These are phyloP conservation scores for Pogonocichla stellata DNA, from an alignment of 2,113 vertebrate genomes.

Conservation along the genomic window DNA sequence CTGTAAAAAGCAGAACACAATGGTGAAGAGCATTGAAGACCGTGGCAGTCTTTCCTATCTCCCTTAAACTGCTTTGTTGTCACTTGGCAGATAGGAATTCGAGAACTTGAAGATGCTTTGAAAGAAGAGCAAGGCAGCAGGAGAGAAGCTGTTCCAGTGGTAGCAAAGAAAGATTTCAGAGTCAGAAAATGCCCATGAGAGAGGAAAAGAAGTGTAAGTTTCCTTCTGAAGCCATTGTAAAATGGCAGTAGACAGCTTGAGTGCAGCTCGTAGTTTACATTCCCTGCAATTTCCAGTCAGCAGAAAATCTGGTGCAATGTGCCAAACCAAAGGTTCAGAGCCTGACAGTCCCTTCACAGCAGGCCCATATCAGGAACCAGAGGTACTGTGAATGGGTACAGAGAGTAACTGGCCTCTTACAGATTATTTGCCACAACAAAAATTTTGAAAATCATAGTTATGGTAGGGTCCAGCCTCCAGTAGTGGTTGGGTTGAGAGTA, in stretches of 20 bases:
- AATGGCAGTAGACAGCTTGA: neutral
- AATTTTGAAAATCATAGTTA: neutral
- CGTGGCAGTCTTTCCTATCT: neutral
- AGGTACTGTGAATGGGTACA: too few species aligned
- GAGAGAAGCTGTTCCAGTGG: constrained; percentile 69
- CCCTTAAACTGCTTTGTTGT: constrained; percentile 32
- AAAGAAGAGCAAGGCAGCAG: constrained; percentile 75
- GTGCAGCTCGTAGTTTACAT: neutral
- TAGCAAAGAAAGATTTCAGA: constrained; percentile 76
- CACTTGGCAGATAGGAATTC: constrained; percentile 75
- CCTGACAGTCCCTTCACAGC: neutral
- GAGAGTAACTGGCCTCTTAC: neutral
- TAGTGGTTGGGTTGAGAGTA: neutral
- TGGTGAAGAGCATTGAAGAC: neutral
- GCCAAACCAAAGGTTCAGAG: neutral
- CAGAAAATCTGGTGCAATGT: neutral
- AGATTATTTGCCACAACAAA: neutral
- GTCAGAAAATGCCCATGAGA: constrained; percentile 75
- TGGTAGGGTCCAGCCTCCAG: neutral
- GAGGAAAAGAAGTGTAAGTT: constrained; percentile 75
- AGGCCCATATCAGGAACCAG: neutral
- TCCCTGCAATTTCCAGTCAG: neutral
- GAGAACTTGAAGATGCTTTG: constrained; percentile 82
- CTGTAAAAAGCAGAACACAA: neutral
- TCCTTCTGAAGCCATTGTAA: neutral